phyloP scores from a whole-genome alignment of 2,797 vertebrate genomes.

The Gastrophryne carolinensis region DNA sequence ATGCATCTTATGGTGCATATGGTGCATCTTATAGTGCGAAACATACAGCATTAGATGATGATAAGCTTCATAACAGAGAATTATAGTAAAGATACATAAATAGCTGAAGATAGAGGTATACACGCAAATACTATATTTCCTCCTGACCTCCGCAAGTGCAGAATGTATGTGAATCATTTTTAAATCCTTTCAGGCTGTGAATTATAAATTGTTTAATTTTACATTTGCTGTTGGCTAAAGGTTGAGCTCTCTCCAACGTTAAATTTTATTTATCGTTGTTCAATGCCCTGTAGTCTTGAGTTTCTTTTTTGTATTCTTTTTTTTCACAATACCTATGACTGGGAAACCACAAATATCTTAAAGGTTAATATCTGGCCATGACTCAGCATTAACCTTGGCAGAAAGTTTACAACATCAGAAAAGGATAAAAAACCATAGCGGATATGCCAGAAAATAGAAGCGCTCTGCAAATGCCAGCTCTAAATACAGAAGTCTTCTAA shows the following conservation, averaged over 20 bases:
- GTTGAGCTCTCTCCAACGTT: neutral
- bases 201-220: conserved; percentile 15
- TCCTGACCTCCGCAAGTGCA: neutral
- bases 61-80: too few relatives aligned
- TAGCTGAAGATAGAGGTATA: too few relatives aligned
- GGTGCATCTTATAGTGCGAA: too few relatives aligned
- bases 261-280: conserved; percentile 12
- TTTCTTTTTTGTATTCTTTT: neutral
- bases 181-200: neutral
- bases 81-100: too few relatives aligned
- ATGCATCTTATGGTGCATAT: too few relatives aligned
- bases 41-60: too few relatives aligned
- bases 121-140: too few relatives aligned
- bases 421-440: too few relatives aligned
- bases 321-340: neutral
- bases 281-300: neutral
- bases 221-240: neutral
- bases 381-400: neutral
- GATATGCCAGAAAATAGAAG: too few relatives aligned
- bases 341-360: neutral
- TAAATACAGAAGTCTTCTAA: too few relatives aligned
- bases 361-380: neutral
- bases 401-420: neutral
- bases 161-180: neutral
- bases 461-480: too few relatives aligned